These are phyloP conservation scores for Saimiri boliviensis DNA, from an alignment of 2,113 vertebrate species.

Conservation along the genomic window DNA sequence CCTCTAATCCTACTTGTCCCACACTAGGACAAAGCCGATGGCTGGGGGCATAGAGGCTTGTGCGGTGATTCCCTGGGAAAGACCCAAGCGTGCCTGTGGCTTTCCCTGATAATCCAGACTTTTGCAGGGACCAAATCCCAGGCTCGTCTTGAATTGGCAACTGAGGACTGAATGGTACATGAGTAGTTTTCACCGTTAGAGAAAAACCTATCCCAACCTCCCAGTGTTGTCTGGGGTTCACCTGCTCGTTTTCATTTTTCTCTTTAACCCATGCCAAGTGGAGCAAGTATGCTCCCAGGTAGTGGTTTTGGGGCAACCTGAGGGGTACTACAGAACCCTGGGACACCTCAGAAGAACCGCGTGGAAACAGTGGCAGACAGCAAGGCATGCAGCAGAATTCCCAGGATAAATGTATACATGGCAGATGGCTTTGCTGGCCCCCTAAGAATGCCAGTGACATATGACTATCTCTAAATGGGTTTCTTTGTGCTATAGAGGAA, in stretches of 20 bases:
- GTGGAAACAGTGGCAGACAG: rapidly evolving
- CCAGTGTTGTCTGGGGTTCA: rapidly evolving
- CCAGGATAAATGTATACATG: rapidly evolving
- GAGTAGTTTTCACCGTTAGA: not conserved
- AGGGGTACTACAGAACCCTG: too few species aligned
- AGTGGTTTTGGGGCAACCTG: not conserved
- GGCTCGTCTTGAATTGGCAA: not conserved
- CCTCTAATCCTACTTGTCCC: too few species aligned
- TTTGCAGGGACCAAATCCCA: not conserved
- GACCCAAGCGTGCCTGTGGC: too few species aligned
- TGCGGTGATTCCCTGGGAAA: not conserved
- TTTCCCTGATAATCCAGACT: not conserved
- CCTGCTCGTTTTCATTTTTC: too few species aligned
- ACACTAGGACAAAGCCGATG: rapidly evolving
- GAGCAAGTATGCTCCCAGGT: rapidly evolving
- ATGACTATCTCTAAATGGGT: rapidly evolving
- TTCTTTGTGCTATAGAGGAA: rapidly evolving
- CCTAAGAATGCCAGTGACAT: rapidly evolving
- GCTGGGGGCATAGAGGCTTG: not conserved
- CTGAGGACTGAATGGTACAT: not conserved
- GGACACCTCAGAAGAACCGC: too few species aligned
- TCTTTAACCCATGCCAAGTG: rapidly evolving
- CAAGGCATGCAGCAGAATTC: rapidly evolving
- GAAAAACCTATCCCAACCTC: not conserved
- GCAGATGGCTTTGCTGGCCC: rapidly evolving